A percentile compares a stretch with the other conserved stretches of the same genome.
phyloP scores from a whole-genome alignment of 2,797 vertebrate genomes.

The Otolemur crassicaudatus region DNA sequence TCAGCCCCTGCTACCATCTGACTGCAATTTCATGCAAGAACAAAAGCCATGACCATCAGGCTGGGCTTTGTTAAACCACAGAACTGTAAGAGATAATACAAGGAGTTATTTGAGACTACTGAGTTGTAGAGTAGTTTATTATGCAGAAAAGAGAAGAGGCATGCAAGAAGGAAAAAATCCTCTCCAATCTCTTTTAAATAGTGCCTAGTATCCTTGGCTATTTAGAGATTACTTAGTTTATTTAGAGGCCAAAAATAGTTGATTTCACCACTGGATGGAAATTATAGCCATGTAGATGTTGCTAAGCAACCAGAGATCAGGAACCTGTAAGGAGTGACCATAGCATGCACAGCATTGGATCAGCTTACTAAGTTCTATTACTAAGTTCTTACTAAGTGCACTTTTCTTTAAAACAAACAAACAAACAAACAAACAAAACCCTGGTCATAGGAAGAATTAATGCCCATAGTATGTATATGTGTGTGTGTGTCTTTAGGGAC shows the following conservation, averaged over 20 bases:
- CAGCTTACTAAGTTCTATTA: constrained; percentile 19
- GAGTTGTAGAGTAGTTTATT: constrained; percentile 27
- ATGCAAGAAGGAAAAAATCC: background rate
- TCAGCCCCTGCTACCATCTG: background rate
- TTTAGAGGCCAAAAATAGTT: constrained; percentile 41
- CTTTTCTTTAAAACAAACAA: background rate
- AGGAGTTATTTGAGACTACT: background rate
- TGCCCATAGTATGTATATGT: too few species aligned
- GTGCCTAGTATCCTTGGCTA: background rate
- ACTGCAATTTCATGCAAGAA: background rate
- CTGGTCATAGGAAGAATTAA: background rate
- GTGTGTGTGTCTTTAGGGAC: background rate
- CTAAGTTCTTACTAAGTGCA: background rate
- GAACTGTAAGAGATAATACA: background rate
- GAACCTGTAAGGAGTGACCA: background rate
- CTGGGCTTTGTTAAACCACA: background rate
- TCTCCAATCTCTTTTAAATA: constrained; percentile 14
- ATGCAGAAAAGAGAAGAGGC: background rate
- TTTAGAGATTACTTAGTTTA: background rate
- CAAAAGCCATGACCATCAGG: background rate
- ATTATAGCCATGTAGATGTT: constrained; percentile 66
- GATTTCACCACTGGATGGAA: constrained; percentile 58
- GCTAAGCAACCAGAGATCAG: constrained; percentile 69
- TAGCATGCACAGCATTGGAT: background rate
- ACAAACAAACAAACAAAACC: background rate